Evolutionary conservation across 2,888 invertebrate genomes (phyloP).

Genomic region (Acrobasis suavella): DNA sequence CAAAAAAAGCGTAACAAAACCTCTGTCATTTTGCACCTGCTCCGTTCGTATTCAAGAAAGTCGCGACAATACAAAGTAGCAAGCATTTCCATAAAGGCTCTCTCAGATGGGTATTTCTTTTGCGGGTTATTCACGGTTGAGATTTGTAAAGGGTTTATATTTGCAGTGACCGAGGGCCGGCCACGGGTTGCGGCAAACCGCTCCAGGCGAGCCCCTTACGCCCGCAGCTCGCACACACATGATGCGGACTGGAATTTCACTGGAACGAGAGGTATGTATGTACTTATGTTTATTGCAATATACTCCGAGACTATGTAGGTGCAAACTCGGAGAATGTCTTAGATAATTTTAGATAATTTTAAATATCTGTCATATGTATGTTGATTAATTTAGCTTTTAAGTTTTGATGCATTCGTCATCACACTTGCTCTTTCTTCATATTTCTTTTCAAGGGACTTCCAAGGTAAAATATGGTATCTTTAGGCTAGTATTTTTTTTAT

Average conservation of each 20-base stretch:
- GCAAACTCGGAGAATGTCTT: neutral
- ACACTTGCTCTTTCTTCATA: too few species aligned
- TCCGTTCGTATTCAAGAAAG: conserved; percentile 13
- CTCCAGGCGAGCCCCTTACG: conserved; percentile 69
- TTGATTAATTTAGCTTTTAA: too few species aligned
- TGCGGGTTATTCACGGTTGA: conserved; percentile 10
- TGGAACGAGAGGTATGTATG: conserved; percentile 69
- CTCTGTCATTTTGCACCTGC: conserved; percentile 19
- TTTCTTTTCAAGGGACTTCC: too few species aligned
- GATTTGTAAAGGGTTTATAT: conserved; percentile 34
- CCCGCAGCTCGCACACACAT: conserved; percentile 65
- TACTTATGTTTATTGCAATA: conserved; percentile 35
- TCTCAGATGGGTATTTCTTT: conserved; percentile 21
- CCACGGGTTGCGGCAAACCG: conserved; percentile 58
- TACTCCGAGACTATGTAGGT: neutral
- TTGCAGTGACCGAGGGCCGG: conserved; percentile 58
- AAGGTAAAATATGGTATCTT: too few species aligned
- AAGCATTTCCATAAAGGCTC: conserved; percentile 18
- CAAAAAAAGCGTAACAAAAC: conserved; percentile 12
- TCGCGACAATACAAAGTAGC: conserved; percentile 10
- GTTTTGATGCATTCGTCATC: too few species aligned
- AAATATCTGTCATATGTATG: neutral
- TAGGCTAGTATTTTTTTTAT: too few species aligned
- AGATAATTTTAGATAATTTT: too few species aligned
- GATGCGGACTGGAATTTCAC: conserved; percentile 77